A percentile compares a stretch with the other conserved stretches of the same genome.
Evolutionary conservation across 2,888 invertebrate species (phyloP).

Genomic region (Drosophila paranaensis): DNA sequence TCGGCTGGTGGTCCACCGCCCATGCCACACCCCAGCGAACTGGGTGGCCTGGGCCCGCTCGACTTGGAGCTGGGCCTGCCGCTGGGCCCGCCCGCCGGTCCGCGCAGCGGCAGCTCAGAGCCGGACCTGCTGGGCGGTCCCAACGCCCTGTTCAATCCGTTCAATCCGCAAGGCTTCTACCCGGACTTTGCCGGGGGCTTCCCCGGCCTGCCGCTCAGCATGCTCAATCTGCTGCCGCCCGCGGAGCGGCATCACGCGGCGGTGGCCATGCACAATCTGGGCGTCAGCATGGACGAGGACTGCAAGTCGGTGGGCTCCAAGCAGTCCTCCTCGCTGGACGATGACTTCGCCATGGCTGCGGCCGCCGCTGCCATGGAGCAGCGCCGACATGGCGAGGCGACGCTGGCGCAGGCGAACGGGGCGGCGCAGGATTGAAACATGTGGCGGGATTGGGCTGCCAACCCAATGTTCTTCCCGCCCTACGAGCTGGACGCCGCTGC

Average conservation of each 20-base stretch:
- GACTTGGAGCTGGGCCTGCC: constrained; percentile 75
- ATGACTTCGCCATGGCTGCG: constrained; percentile 84
- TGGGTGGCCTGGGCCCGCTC: constrained; percentile 59
- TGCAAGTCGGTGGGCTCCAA: constrained; percentile 88
- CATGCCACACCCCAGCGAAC: constrained; percentile 61
- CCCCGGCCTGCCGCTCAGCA: constrained; percentile 91
- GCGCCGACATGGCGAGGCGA: constrained; percentile 63
- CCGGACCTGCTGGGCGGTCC: constrained; percentile 87
- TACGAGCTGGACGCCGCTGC: constrained; percentile 67
- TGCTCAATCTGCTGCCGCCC: constrained; percentile 93
- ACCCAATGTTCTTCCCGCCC: constrained; percentile 84
- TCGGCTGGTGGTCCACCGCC: constrained; percentile 44
- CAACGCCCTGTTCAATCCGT: constrained; percentile 90
- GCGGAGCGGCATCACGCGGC: constrained; percentile 88
- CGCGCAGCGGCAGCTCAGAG: constrained; percentile 89
- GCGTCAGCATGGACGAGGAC: constrained; percentile 87
- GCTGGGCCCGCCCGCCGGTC: constrained; percentile 79
- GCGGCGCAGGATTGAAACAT: constrained; percentile 90
- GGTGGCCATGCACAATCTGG: constrained; percentile 87
- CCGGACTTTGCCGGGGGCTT: constrained; percentile 93
- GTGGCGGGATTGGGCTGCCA: constrained; percentile 85
- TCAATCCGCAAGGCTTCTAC: constrained; percentile 91
- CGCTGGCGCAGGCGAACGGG: constrained; percentile 87
- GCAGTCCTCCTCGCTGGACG: constrained; percentile 86
- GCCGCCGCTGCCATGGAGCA: constrained; percentile 84